Evolutionary conservation across 2,113 vertebrate genomes (phyloP).

Genomic region (Lagenorhynchus albirostris): DNA sequence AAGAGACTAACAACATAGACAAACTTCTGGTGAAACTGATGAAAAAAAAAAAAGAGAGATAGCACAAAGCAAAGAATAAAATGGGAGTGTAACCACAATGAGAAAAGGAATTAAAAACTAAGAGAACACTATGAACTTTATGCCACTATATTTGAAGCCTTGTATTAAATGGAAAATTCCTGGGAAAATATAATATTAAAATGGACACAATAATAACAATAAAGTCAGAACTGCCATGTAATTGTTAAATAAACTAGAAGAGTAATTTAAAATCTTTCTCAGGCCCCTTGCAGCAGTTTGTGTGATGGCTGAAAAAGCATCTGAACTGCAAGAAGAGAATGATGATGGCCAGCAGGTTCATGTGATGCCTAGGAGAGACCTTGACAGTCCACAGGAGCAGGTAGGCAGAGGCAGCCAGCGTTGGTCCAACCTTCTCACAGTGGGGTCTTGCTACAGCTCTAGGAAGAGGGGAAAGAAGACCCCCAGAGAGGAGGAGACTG

Average conservation of each 20-base stretch:
- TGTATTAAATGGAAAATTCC: neutral
- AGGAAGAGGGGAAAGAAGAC: neutral
- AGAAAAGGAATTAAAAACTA: neutral
- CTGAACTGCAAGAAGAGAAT: neutral
- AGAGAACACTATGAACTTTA: neutral
- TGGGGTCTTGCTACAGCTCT: too few relatives aligned
- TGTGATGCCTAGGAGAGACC: too few relatives aligned
- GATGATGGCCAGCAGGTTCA: neutral
- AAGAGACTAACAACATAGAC: neutral
- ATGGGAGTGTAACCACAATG: neutral
- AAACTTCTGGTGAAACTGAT: neutral
- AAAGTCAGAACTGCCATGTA: neutral
- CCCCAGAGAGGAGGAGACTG: neutral
- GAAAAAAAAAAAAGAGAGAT: neutral
- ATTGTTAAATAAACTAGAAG: neutral
- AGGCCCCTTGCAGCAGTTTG: neutral
- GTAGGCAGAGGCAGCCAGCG: too few relatives aligned
- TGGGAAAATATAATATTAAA: neutral
- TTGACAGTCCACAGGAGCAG: too few relatives aligned
- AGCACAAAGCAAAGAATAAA: neutral
- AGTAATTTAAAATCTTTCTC: too few relatives aligned
- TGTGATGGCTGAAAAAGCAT: neutral
- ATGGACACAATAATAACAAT: neutral
- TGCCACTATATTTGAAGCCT: neutral
- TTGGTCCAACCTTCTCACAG: too few relatives aligned